A percentile compares a stretch with the other conserved stretches of the same genome.
Conservation (phyloP, 2,888 invertebrate species). For the Melinaea marsaeus region DNA sequence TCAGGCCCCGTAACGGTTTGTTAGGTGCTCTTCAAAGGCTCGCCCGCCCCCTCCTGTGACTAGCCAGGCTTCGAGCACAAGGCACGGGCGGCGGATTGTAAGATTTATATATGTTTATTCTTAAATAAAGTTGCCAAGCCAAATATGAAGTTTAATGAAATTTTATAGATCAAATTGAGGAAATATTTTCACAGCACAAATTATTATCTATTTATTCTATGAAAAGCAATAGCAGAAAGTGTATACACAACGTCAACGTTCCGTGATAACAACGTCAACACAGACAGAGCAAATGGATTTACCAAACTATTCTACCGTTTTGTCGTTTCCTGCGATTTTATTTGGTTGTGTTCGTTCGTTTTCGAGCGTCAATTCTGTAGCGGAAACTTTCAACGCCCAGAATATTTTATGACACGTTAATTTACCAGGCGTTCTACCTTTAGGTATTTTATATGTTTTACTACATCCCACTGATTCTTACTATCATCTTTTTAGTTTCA, state of each 20-base stretch:
- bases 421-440: background rate
- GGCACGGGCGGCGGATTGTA: conserved; percentile 76
- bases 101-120: conserved; percentile 34
- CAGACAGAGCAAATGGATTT: background rate
- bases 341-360: conserved; percentile 2
- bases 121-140: background rate
- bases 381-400: background rate
- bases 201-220: background rate
- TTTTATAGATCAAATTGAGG: background rate
- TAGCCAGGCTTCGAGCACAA: conserved; percentile 66
- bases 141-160: background rate
- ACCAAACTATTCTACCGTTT: background rate
- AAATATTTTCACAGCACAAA: background rate
- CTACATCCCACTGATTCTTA: background rate
- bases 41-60: conserved; percentile 71
- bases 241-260: background rate
- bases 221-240: background rate
- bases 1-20: conserved; percentile 67
- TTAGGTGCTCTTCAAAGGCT: conserved; percentile 66
- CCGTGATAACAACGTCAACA: background rate
- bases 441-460: background rate
- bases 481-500: background rate
- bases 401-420: background rate
- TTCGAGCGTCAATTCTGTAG: conserved; percentile 1
- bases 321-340: conserved; percentile 6